Evolutionary conservation across 2,113 vertebrate genomes (phyloP).

Genomic region (Azemiops feae): DNA sequence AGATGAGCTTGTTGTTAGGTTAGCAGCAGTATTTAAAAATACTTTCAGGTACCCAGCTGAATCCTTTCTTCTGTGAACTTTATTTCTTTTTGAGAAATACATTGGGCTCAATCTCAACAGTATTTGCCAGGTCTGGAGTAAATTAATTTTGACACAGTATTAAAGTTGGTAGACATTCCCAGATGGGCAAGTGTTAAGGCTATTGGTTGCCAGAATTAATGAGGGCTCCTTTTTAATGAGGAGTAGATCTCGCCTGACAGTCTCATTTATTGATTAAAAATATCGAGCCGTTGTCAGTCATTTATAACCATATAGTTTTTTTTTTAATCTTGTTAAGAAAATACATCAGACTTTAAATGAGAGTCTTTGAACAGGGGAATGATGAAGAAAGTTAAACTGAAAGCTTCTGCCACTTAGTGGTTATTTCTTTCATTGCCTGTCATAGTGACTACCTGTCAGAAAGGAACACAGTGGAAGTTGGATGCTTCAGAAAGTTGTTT

Average conservation of each 20-base stretch:
- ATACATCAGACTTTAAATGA: neutral
- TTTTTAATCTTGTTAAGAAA: neutral
- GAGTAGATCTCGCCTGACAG: conserved; percentile 4
- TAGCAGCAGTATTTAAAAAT: neutral
- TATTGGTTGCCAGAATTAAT: neutral
- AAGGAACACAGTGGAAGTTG: neutral
- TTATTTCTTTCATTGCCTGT: accelerated
- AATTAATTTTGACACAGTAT: neutral
- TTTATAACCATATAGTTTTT: conserved; percentile 2
- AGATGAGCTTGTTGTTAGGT: neutral
- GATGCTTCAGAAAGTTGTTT: neutral
- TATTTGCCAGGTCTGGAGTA: neutral
- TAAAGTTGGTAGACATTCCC: neutral
- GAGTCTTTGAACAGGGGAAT: neutral
- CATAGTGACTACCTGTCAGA: neutral
- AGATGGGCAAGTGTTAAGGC: neutral
- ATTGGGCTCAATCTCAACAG: neutral
- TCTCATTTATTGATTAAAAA: conserved; percentile 21
- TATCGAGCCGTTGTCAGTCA: neutral
- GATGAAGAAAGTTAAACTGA: conserved; percentile 1
- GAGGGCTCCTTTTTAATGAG: neutral
- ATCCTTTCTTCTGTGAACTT: neutral
- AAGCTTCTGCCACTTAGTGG: conserved; percentile 60
- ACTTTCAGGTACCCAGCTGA: neutral
- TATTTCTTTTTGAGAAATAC: neutral